These are phyloP conservation scores for Halcyon malimbica DNA, from an alignment of 2,113 vertebrate species.

Conservation along the genomic window DNA sequence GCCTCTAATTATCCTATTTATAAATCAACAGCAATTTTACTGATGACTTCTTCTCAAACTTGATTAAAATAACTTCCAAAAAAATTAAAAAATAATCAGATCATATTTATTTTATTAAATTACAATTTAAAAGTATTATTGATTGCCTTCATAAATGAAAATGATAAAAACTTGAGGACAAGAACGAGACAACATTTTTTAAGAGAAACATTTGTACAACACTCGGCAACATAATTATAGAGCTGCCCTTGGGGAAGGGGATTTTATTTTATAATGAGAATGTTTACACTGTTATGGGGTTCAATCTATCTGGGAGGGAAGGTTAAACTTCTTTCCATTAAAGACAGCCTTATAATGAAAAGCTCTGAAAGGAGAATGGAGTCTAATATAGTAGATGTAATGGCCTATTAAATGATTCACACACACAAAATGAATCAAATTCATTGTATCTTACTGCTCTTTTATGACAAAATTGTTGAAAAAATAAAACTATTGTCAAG, in stretches of 20 bases:
- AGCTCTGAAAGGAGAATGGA: constrained; percentile 83
- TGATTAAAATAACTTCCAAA: constrained; percentile 88
- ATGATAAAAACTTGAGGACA: constrained; percentile 77
- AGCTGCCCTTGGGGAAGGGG: constrained; percentile 85
- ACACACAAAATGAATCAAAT: constrained; percentile 86
- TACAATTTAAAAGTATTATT: constrained; percentile 74
- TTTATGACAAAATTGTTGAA: constrained; percentile 85
- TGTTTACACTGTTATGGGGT: constrained; percentile 86
- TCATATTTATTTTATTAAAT: constrained; percentile 89
- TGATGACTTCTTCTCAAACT: constrained; percentile 91
- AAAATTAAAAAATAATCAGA: constrained; percentile 85
- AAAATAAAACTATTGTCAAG: constrained; percentile 85
- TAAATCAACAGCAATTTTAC: constrained; percentile 94
- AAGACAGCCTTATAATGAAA: constrained; percentile 87
- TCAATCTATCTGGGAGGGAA: constrained; percentile 86
- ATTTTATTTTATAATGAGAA: constrained; percentile 89
- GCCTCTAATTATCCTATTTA: constrained; percentile 96
- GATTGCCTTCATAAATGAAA: constrained; percentile 71
- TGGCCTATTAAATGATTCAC: constrained; percentile 88
- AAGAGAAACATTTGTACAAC: constrained; percentile 78
- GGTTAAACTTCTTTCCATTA: constrained; percentile 87
- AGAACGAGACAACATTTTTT: constrained; percentile 80
- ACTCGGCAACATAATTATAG: constrained; percentile 82
- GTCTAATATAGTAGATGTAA: constrained; percentile 86
- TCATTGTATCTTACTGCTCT: constrained; percentile 83